phyloP scores from a whole-genome alignment of 2,113 vertebrate genomes.

The Xyliphius kryptos region DNA sequence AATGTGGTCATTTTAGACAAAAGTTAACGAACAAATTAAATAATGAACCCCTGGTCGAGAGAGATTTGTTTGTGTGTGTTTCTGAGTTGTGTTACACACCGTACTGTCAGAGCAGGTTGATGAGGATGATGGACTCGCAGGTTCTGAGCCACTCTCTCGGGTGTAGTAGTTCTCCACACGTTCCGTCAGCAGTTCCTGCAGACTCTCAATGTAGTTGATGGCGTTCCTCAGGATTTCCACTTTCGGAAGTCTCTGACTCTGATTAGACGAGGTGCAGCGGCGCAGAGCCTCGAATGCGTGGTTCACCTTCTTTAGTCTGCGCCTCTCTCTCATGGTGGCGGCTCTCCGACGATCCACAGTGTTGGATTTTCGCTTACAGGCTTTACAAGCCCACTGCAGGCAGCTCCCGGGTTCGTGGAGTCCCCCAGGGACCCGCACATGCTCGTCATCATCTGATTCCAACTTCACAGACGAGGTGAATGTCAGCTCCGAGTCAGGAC shows the following conservation, averaged over 20 bases:
- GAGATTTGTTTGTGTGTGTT: no score
- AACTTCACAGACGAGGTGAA: slow-evolving; percentile 68
- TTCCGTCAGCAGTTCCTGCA: slow-evolving; percentile 86
- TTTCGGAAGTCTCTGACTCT: slow-evolving; percentile 91
- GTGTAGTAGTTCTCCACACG: slow-evolving; percentile 88
- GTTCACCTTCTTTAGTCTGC: slow-evolving; percentile 94
- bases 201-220: slow-evolving; percentile 92
- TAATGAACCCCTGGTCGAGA: no score
- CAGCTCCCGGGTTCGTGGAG: slow-evolving; percentile 91
- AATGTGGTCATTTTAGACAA: no score
- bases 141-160: slow-evolving; percentile 79
- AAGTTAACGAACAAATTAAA: no score
- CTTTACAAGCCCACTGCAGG: slow-evolving; percentile 96
- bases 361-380: slow-evolving; percentile 89
- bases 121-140: slow-evolving; percentile 84
- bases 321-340: slow-evolving; percentile 92
- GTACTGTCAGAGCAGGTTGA: slow-evolving; percentile 87
- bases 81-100: slow-evolving; percentile 82
- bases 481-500: slow-evolving; percentile 72
- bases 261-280: slow-evolving; percentile 87
- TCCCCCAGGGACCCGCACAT: slow-evolving; percentile 77
- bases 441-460: slow-evolving; percentile 85
- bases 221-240: slow-evolving; percentile 96
- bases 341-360: slow-evolving; percentile 85
- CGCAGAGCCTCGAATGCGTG: slow-evolving; percentile 91